phyloP scores from a whole-genome alignment of 1,140 invertebrate species.

The Palaemon carinicauda region DNA sequence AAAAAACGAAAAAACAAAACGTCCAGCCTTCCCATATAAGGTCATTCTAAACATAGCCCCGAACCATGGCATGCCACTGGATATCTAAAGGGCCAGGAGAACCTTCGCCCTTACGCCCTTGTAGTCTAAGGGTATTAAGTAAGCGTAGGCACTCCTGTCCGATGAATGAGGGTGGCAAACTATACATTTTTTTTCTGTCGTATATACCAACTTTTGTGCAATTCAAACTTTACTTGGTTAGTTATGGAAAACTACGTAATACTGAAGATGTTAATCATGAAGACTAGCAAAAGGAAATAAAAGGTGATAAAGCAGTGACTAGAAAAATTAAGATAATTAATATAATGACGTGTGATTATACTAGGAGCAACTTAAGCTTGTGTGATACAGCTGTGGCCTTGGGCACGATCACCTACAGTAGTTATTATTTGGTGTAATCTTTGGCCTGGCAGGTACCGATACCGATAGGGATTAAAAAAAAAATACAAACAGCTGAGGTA shows the following conservation, averaged over 20 bases:
- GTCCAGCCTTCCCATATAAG: slow-evolving; percentile 37
- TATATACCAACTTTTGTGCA: slow-evolving; percentile 35
- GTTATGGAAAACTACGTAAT: slow-evolving; percentile 44
- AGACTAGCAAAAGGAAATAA: slow-evolving; percentile 47
- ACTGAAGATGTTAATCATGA: slow-evolving; percentile 40
- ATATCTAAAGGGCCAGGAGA: not conserved
- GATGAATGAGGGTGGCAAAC: not conserved
- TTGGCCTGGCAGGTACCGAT: slow-evolving; percentile 44
- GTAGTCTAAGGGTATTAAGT: slow-evolving; percentile 10
- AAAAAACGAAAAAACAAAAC: slow-evolving; percentile 30
- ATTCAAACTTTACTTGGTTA: slow-evolving; percentile 55
- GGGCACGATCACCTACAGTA: slow-evolving; percentile 26
- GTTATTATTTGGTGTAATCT: slow-evolving; percentile 45
- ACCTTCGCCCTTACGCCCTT: slow-evolving; percentile 33
- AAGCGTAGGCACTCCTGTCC: not conserved
- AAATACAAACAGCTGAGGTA: no score
- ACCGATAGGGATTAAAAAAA: not conserved
- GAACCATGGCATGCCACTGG: slow-evolving; percentile 5
- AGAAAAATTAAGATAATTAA: slow-evolving; percentile 28
- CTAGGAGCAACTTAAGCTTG: slow-evolving; percentile 15
- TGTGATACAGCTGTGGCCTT: not conserved
- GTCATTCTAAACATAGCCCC: slow-evolving; percentile 7
- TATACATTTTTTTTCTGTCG: slow-evolving; percentile 8
- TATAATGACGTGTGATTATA: slow-evolving; percentile 34
- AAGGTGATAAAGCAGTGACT: slow-evolving; percentile 47